Percentiles rank a stretch among this genome's conserved stretches.
Conservation (phyloP, 1,140 invertebrate species). For the Pemphigus obesinymphae region DNA sequence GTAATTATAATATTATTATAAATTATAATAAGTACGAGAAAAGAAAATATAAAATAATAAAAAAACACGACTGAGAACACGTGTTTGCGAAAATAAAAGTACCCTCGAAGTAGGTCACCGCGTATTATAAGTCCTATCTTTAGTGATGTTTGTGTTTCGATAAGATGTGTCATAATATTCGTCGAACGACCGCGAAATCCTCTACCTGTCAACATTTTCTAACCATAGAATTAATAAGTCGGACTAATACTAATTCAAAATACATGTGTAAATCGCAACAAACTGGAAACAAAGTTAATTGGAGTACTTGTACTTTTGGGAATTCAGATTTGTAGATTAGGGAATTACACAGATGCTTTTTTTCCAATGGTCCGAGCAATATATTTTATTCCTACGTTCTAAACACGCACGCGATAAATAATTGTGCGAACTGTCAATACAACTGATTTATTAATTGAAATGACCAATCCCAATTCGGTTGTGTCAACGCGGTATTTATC, state of each 20-base stretch:
- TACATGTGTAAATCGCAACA: no score
- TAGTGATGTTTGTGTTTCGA: constrained; percentile 4
- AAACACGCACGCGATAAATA: background rate
- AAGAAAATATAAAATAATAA: background rate
- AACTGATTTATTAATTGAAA: constrained; percentile 2
- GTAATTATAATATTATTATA: background rate
- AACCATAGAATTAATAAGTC: background rate
- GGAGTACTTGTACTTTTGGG: background rate
- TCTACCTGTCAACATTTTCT: background rate
- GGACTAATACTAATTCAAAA: background rate
- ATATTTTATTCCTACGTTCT: background rate
- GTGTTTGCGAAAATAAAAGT: background rate
- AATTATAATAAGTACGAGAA: background rate
- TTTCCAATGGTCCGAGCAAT: background rate
- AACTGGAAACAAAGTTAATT: background rate
- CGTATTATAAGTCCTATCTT: background rate
- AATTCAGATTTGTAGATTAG: background rate
- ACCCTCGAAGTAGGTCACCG: background rate
- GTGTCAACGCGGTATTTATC: background rate
- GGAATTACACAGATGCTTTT: background rate
- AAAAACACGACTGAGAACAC: background rate
- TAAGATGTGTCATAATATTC: background rate
- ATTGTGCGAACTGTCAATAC: background rate
- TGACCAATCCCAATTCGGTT: background rate
- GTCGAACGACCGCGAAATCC: background rate